Evolutionary conservation across 2,888 invertebrate species (phyloP).

Genomic region (Tinea pellionella): DNA sequence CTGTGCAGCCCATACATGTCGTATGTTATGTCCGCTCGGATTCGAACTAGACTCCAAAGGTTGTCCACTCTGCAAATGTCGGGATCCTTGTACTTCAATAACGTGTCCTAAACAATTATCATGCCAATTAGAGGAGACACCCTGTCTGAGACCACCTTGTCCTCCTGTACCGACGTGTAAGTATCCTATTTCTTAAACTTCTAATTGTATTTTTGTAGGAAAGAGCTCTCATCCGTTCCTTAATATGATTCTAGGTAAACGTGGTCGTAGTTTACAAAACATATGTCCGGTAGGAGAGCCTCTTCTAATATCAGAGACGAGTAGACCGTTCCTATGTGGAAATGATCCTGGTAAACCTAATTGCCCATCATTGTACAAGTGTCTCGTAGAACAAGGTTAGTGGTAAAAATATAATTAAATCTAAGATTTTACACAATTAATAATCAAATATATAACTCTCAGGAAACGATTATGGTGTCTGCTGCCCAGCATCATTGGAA

Average conservation of each 20-base stretch:
- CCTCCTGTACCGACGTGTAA: slow-evolving; percentile 86
- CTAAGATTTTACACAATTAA: neutral
- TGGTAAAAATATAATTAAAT: neutral
- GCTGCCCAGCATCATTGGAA: slow-evolving; percentile 82
- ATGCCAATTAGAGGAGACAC: slow-evolving; percentile 83
- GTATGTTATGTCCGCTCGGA: slow-evolving; percentile 88
- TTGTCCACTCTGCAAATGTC: slow-evolving; percentile 83
- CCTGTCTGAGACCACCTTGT: slow-evolving; percentile 83
- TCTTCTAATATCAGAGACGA: slow-evolving; percentile 77
- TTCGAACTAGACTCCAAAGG: slow-evolving; percentile 78
- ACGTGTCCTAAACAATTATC: slow-evolving; percentile 80
- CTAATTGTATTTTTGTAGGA: neutral
- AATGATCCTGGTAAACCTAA: slow-evolving; percentile 83
- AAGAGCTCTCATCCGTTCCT: neutral
- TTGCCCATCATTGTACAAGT: slow-evolving; percentile 85
- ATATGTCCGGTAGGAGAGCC: slow-evolving; percentile 84
- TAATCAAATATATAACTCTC: slow-evolving; percentile 15
- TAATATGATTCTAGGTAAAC: slow-evolving; percentile 67
- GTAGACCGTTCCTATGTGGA: slow-evolving; percentile 85
- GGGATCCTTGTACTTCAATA: slow-evolving; percentile 82
- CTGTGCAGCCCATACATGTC: slow-evolving; percentile 84
- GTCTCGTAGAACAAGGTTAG: slow-evolving; percentile 78
- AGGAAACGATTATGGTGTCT: slow-evolving; percentile 89
- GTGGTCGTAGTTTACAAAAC: slow-evolving; percentile 80
- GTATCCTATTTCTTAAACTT: slow-evolving; percentile 22